Base-by-base conservation (phyloP, 2,797 vertebrate species). In the Micrastur ruficollis region DNA sequence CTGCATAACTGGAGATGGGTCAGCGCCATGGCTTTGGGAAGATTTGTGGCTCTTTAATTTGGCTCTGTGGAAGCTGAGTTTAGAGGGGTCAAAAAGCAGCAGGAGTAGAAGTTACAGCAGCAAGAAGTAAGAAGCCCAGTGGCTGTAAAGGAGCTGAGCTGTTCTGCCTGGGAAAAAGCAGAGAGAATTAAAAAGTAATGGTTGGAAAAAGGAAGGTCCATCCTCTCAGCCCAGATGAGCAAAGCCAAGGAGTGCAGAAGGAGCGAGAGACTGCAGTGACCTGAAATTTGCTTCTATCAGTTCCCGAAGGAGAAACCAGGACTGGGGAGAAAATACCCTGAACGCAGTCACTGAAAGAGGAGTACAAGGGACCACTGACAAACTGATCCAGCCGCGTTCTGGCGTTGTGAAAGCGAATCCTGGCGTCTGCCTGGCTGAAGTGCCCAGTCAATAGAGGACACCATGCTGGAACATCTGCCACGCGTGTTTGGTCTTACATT, bases 391-490 rank as follows among this genome's bases (percentile, higher is more conserved):
- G 83, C 50, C 67, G 47, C 4, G 2, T 49, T 38, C 62, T 32
- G 56, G 44, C 70, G 46, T 7, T 7, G 8, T 29, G 63, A 3
- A 38, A 81, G 68, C 0, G 0, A 74, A 3, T 13, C 75, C 85
- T 81, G 79, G 32, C 6, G 2, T 12, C 75, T 81, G 61, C 49
- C 56, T 1, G 7, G 55, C 9, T 80, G 78, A 82, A 66, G 32
- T 68, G 83, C 67, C 92, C 83, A 93, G 84, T 26, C 34, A 52
- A 22, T 1, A 66, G 83, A 76, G 63, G 73, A 89, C 92, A 81
- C 46, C 62, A 14, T 0, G 2, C 70, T 5, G 81, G 15, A 89
- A 83, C 92, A 91, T 96, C 92, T 91, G 65, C 62, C 70, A 12
- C 1, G 0, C 42, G 83, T 7, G 9, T 49, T 80, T 44, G 71